Evolutionary conservation across 30 jellyfish, hydroid and myxozoan species (phyloP).

Genomic region (Turritopsis rubra): DNA sequence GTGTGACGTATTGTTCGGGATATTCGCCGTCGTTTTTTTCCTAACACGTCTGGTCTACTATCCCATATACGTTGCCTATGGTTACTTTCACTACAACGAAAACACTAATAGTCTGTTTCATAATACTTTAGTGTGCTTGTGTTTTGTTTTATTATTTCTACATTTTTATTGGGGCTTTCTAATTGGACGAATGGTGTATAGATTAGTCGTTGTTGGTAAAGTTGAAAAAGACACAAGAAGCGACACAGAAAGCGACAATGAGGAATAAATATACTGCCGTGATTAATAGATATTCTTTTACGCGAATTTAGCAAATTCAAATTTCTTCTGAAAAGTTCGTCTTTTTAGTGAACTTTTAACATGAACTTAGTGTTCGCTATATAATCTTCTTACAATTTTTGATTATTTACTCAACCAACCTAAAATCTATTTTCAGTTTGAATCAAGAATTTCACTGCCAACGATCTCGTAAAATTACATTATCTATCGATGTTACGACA

Average conservation of each 20-base stretch:
- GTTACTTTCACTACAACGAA: slow-evolving; percentile 9
- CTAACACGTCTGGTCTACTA: slow-evolving; percentile 50
- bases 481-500: no score
- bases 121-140: slow-evolving; percentile 18
- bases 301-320: neutral
- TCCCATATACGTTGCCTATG: slow-evolving; percentile 62
- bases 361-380: no score
- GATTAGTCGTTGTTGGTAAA: slow-evolving; percentile 10
- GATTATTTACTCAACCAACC: no score
- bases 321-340: neutral
- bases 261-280: neutral
- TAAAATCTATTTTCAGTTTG: no score
- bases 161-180: slow-evolving; percentile 34
- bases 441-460: no score
- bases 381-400: no score
- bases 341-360: neutral
- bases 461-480: no score
- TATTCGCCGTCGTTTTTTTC: slow-evolving; percentile 63
- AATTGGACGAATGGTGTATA: slow-evolving; percentile 13
- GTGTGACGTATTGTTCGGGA: slow-evolving; percentile 68
- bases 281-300: no score
- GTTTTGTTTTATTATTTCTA: slow-evolving; percentile 21
- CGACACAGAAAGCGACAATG: slow-evolving; percentile 16
- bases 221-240: slow-evolving; percentile 25
- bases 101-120: neutral